Conservation (phyloP, 2,113 vertebrate genomes). For the Archilochus colubris region DNA sequence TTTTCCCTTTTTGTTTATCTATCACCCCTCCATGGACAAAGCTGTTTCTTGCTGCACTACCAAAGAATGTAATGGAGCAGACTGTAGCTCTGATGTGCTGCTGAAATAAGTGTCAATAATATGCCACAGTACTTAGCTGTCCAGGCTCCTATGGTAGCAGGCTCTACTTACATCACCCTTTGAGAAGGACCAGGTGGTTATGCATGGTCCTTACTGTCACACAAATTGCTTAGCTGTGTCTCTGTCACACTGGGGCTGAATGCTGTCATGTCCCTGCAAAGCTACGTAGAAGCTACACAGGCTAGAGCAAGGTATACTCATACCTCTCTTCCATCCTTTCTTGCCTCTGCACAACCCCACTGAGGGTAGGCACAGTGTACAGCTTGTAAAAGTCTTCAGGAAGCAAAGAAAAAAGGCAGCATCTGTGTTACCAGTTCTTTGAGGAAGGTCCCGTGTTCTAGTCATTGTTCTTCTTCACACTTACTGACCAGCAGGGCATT, state of each 20-base stretch:
- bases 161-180: neutral
- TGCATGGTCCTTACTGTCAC: neutral
- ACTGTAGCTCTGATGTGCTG: neutral
- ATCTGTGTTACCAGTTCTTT: neutral
- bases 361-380: neutral
- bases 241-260: neutral
- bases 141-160: neutral
- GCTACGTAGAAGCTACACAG: neutral
- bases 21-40: neutral
- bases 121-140: neutral
- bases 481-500: neutral
- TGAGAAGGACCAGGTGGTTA: neutral
- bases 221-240: neutral
- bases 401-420: neutral
- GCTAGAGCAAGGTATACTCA: neutral
- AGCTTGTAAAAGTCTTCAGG: neutral
- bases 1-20: neutral
- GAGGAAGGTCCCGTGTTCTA: neutral
- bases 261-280: neutral
- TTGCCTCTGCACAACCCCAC: neutral
- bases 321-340: neutral
- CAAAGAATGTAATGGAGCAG: neutral
- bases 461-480: neutral
- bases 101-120: fast-evolving
- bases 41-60: neutral